Percentiles rank a stretch among this genome's conserved stretches.
phyloP scores from a whole-genome alignment of 2,888 invertebrate species.

The Timema podura region DNA sequence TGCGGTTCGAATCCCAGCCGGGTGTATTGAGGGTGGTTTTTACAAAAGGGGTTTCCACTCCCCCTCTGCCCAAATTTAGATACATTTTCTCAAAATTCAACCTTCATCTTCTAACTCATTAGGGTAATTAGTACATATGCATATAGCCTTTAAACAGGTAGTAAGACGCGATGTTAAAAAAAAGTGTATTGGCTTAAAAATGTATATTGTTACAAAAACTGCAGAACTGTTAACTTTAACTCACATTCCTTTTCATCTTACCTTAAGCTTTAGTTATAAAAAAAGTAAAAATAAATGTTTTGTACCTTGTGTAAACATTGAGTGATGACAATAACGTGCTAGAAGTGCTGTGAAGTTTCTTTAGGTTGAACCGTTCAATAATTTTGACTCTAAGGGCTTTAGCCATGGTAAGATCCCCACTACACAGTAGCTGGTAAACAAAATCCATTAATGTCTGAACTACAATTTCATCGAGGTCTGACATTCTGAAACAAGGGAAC shows the following conservation, averaged over 20 bases:
- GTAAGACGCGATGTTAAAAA: too few relatives aligned
- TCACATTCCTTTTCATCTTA: too few relatives aligned
- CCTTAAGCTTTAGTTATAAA: not conserved
- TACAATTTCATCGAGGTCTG: slow-evolving; percentile 77
- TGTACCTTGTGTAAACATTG: slow-evolving; percentile 53
- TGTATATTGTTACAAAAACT: not conserved
- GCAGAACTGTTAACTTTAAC: not conserved
- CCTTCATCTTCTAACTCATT: too few relatives aligned
- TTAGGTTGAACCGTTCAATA: slow-evolving; percentile 74
- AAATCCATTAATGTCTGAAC: slow-evolving; percentile 85
- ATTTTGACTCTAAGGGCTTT: slow-evolving; percentile 85
- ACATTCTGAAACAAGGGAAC: slow-evolving; percentile 54
- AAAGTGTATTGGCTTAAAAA: too few relatives aligned
- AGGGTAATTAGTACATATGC: too few relatives aligned
- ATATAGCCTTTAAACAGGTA: too few relatives aligned
- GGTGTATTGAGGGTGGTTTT: too few relatives aligned
- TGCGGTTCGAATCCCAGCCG: too few relatives aligned
- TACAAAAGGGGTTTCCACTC: too few relatives aligned
- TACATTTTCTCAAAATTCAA: too few relatives aligned
- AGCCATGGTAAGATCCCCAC: slow-evolving; percentile 88
- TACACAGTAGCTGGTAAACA: slow-evolving; percentile 87
- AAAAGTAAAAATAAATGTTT: not conserved
- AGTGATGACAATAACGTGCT: slow-evolving; percentile 49
- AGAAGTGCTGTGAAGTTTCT: slow-evolving; percentile 50
- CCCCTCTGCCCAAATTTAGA: too few relatives aligned